Conservation (phyloP, 2,113 vertebrate species). For the Chunga burmeisteri region DNA sequence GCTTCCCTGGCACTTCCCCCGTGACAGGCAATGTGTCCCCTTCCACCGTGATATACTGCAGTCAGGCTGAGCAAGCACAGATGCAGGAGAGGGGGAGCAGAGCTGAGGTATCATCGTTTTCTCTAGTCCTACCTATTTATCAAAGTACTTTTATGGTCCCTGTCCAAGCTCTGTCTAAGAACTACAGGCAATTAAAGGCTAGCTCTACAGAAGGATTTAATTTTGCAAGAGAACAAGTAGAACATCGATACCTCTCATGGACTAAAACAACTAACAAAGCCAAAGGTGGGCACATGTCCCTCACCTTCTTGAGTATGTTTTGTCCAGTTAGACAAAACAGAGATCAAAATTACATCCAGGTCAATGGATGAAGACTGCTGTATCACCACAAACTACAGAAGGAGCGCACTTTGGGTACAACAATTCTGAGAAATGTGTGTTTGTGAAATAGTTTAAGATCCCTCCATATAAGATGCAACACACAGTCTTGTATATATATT, state of each 20-base stretch:
- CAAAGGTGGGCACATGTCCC: background rate
- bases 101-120: background rate
- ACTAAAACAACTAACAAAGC: background rate
- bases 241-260: background rate
- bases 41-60: background rate
- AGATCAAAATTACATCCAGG: background rate
- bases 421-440: background rate
- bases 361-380: background rate
- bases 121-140: background rate
- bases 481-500: accelerated
- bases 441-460: background rate
- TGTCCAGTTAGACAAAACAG: background rate
- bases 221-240: background rate
- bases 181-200: background rate
- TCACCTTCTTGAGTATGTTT: background rate
- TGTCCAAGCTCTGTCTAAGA: background rate
- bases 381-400: background rate
- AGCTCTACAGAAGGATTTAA: background rate
- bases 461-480: background rate
- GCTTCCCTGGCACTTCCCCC: background rate
- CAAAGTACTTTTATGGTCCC: background rate
- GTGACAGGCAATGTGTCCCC: accelerated
- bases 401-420: background rate
- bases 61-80: background rate
- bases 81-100: background rate